Percentiles rank a stretch among this genome's conserved stretches.
phyloP scores from a whole-genome alignment of 2,113 vertebrate species.

The Scomber colias region DNA sequence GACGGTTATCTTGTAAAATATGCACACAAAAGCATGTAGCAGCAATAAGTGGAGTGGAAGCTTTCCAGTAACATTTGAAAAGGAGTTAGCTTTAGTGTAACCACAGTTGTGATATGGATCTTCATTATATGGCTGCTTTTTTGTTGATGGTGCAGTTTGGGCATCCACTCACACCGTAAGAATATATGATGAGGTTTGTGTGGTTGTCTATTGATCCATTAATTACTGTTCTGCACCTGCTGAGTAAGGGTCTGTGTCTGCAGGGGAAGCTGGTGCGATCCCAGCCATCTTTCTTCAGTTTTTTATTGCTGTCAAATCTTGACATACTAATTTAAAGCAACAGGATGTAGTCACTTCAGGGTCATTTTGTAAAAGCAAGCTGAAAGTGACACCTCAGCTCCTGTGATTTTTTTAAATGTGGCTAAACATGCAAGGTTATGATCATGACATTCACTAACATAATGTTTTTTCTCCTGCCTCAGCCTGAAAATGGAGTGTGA shows the following conservation, averaged over 20 bases:
- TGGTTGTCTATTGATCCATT: conserved; percentile 77
- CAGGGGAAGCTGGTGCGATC: conserved; percentile 45
- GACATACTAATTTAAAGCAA: conserved; percentile 57
- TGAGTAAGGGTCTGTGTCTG: conserved; percentile 76
- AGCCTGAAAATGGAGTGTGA: conserved; percentile 98
- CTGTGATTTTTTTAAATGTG: neutral
- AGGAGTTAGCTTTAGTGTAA: conserved; percentile 60
- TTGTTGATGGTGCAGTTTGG: conserved; percentile 76
- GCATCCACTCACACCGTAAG: conserved; percentile 66
- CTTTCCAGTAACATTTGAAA: conserved; percentile 47
- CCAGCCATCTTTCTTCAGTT: neutral
- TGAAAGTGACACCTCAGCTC: neutral
- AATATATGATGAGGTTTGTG: conserved; percentile 77
- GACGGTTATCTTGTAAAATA: conserved; percentile 17
- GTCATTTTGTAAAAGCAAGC: neutral
- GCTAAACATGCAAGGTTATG: neutral
- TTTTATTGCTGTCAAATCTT: conserved; percentile 27
- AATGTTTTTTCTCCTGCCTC: conserved; percentile 43
- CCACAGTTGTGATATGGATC: conserved; percentile 66
- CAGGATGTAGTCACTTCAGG: conserved; percentile 37
- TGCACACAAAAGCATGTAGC: conserved; percentile 1
- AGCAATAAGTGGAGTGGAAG: conserved; percentile 2
- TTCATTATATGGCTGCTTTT: conserved; percentile 66
- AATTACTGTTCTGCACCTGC: conserved; percentile 77
- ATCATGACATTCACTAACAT: neutral